Base-by-base conservation (phyloP, 2,888 invertebrate species). In the Pegoplata infirma region DNA sequence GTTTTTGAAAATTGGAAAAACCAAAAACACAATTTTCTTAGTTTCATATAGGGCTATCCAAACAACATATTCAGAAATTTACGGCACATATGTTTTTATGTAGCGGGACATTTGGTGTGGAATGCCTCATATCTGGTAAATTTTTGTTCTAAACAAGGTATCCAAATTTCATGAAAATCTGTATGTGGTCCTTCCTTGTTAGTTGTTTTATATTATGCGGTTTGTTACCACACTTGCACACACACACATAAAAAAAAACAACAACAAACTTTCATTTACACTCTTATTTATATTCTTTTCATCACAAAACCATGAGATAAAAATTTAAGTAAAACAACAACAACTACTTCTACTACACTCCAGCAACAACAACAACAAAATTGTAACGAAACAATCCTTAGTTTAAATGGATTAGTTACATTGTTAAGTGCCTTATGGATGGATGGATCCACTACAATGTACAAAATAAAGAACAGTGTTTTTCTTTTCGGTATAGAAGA, bases 381-480 rank as follows among this genome's bases (percentile, higher is more conserved):
- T 25, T 40, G 21, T 14, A 12, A 25, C 8, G 3, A 44, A 47
- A 72, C 59, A 56, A 67, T 28, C 32, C 55, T 47, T 44, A 47
- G 59, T 66, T 66, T 61, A 67, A 71, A 76, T 67, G 66, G 76
- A 76, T 76, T 72, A 76, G 76, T 72, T 72, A 71, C 71, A 71
- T 51, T 40, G 67, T 67, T 66, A 72, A 72, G 59, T 66, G 61
- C 21, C 17, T 44, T 36, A 19, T 61, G 8, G 23, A 40, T 46
- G 28, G 51, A 21, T 17, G 8, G n/a, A 21, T 19, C 40, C 2
- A 23, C 40, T 12, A 28, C 23, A 14, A 21, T 14, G 17, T 44
- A 32, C 16, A 25, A 44, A 47, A 55, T 61, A 23, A 55, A 21
- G 67, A n/a, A n/a, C n/a, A n/a, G n/a, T n/a, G n/a, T n/a, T n/a